These are phyloP conservation scores for Capromys pilorides DNA, from an alignment of 2,797 vertebrate species.

Conservation along the genomic window DNA sequence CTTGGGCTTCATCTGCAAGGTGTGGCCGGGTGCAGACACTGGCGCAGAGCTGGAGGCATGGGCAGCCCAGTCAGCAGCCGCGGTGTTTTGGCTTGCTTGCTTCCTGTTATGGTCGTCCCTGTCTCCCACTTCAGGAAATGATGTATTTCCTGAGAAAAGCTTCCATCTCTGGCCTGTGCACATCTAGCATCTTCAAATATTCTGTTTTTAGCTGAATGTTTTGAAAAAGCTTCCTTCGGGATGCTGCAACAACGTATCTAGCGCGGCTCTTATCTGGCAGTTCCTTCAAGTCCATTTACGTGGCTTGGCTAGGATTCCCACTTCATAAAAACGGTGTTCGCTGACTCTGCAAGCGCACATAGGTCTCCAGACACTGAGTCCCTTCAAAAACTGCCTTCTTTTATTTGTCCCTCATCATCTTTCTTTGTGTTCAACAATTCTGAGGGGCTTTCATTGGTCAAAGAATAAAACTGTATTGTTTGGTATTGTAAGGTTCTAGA, in stretches of 20 bases:
- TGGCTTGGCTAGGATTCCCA: constrained; percentile 67
- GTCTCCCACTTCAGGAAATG: neutral
- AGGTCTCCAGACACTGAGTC: constrained; percentile 45
- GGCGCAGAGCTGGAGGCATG: neutral
- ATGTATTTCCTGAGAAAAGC: neutral
- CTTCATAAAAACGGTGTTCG: constrained; percentile 50
- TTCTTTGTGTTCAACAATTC: neutral
- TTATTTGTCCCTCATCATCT: constrained; percentile 43
- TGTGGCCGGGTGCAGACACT: neutral
- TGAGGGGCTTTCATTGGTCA: neutral
- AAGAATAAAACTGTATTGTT: constrained; percentile 25
- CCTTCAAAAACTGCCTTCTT: constrained; percentile 14
- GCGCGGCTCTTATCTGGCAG: constrained; percentile 54
- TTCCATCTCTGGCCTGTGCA: neutral
- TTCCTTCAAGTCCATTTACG: constrained; percentile 36
- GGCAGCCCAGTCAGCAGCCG: neutral
- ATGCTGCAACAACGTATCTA: neutral
- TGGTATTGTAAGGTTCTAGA: constrained; percentile 20
- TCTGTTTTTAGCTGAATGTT: constrained; percentile 24
- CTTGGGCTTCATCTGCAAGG: neutral
- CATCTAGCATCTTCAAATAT: constrained; percentile 62
- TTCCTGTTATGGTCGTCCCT: constrained; percentile 53
- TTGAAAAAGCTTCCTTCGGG: neutral
- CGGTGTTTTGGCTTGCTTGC: neutral
- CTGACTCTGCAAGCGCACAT: constrained; percentile 65